Evolutionary conservation across 2,113 vertebrate genomes (phyloP).

Genomic region (Turdus rufiventris): DNA sequence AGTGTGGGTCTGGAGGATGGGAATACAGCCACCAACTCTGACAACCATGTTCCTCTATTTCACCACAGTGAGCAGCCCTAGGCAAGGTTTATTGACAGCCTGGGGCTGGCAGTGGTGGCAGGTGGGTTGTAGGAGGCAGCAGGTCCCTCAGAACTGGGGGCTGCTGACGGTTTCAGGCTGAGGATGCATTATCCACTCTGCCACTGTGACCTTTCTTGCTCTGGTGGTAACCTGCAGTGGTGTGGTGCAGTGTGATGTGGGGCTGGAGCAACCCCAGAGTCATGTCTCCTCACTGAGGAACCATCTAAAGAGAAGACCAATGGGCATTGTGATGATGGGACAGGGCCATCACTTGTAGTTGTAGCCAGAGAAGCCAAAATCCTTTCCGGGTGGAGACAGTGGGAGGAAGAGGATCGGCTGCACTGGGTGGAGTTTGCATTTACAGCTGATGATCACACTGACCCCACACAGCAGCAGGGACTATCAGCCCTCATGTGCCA

Average conservation of each 20-base stretch:
- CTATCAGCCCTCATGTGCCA: background rate
- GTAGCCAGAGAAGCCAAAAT: slow-evolving; percentile 73
- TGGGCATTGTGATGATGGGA: no score
- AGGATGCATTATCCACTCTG: background rate
- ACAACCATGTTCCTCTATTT: background rate
- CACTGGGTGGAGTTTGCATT: slow-evolving; percentile 80
- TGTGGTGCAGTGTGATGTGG: background rate
- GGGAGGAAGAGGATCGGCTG: slow-evolving; percentile 82
- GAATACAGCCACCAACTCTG: no score
- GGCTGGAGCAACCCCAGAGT: background rate
- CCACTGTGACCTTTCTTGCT: background rate
- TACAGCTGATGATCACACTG: slow-evolving; percentile 82
- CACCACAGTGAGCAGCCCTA: background rate
- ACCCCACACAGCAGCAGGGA: slow-evolving; percentile 75
- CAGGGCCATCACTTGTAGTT: slow-evolving; percentile 75
- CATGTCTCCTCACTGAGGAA: accelerated
- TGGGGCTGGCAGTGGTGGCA: background rate
- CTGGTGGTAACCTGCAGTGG: background rate
- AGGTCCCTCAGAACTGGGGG: background rate
- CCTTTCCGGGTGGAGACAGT: slow-evolving; percentile 78
- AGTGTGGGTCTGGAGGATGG: background rate
- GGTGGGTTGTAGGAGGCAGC: background rate
- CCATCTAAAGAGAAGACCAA: background rate
- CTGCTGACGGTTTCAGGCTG: background rate
- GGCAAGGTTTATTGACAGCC: background rate